These are phyloP conservation scores for Botia almorhae DNA, from an alignment of 2,797 vertebrate species.

Conservation along the genomic window DNA sequence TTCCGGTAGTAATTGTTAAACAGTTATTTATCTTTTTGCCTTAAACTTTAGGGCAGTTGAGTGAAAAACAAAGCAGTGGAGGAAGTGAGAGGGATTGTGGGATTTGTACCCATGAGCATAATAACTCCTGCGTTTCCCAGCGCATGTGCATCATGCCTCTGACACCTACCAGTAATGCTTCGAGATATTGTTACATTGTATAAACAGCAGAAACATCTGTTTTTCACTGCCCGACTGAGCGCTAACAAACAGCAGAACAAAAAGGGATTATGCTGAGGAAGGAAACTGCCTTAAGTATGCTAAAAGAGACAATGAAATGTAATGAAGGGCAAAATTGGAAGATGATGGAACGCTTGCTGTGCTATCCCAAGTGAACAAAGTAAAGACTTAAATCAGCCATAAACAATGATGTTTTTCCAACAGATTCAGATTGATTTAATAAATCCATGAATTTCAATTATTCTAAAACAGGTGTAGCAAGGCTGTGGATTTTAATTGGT, in stretches of 20 bases:
- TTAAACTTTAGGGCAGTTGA: neutral
- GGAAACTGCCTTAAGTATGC: neutral
- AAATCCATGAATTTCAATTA: constrained; percentile 10
- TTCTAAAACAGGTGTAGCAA: neutral
- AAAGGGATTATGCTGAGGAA: constrained; percentile 23
- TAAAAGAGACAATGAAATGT: constrained; percentile 44
- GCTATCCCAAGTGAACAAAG: constrained; percentile 6
- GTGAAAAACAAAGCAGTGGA: neutral
- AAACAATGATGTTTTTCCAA: neutral
- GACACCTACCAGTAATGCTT: constrained; percentile 17
- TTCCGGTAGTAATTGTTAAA: neutral
- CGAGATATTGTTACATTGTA: constrained; percentile 44
- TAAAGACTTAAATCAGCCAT: constrained; percentile 37
- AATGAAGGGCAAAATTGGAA: constrained; percentile 53
- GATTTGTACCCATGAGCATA: neutral
- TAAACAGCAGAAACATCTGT: constrained; percentile 51
- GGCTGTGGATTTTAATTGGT: no score
- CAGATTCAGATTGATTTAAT: constrained; percentile 25
- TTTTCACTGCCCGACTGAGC: constrained; percentile 26
- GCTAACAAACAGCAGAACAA: constrained; percentile 21
- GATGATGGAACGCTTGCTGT: constrained; percentile 18
- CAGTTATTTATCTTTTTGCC: neutral
- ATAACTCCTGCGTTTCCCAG: neutral
- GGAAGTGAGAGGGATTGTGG: neutral
- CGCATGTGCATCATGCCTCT: neutral